phyloP scores from a whole-genome alignment of 2,113 vertebrate genomes.

The Crotalus viridis region DNA sequence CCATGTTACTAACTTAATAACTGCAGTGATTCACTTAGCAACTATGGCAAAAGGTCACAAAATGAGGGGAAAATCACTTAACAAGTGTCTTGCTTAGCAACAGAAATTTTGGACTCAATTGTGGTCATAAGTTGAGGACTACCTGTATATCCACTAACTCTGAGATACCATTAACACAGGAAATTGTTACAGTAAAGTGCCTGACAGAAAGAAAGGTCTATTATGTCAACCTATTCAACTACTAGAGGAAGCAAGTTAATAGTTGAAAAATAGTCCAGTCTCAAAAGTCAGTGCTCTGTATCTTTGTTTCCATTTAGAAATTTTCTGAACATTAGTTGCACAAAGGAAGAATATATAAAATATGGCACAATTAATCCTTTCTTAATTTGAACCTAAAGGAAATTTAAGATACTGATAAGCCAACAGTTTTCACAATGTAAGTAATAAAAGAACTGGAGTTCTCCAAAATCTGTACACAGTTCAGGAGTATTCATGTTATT shows the following conservation, averaged over 20 bases:
- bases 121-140: too few species aligned
- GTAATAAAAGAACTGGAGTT: neutral
- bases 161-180: conserved; percentile 5
- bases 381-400: neutral
- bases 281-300: neutral
- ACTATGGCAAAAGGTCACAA: too few species aligned
- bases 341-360: neutral
- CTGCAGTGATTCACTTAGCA: too few species aligned
- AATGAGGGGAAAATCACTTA: too few species aligned
- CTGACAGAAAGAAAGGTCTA: conserved; percentile 10
- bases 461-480: neutral
- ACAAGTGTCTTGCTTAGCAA: too few species aligned
- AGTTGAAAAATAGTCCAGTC: conserved; percentile 14
- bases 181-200: conserved; percentile 13
- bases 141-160: neutral
- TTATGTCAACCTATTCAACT: conserved; percentile 14
- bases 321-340: neutral
- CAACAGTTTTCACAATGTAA: neutral
- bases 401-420: neutral
- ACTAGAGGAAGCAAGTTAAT: conserved; percentile 21
- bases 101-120: too few species aligned
- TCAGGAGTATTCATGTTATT: neutral
- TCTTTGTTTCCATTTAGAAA: neutral
- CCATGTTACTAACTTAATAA: too few species aligned
- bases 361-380: neutral